Conservation (phyloP, 2,797 vertebrate genomes). For the Buceros bicornis region DNA sequence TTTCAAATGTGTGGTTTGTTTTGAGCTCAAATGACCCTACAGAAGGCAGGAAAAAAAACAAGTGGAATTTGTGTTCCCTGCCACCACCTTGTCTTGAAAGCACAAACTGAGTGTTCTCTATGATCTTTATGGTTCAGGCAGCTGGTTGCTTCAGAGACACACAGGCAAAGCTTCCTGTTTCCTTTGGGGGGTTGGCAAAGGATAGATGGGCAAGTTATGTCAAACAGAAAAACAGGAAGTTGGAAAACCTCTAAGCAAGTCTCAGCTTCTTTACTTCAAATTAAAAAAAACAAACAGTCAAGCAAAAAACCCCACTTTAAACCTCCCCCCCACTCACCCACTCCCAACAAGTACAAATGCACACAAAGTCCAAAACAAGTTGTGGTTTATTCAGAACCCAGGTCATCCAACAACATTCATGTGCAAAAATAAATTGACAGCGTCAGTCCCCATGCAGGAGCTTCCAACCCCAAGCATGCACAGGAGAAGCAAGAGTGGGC, state of each 20-base stretch:
- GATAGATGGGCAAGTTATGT: constrained; percentile 24
- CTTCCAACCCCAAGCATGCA: constrained; percentile 62
- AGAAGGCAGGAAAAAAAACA: not conserved
- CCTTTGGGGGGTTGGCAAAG: constrained; percentile 48
- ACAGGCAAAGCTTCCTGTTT: constrained; percentile 56
- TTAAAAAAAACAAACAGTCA: not conserved
- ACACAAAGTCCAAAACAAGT: constrained; percentile 32
- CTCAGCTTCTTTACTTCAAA: constrained; percentile 61
- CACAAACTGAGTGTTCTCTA: not conserved
- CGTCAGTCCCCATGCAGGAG: constrained; percentile 65
- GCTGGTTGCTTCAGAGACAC: constrained; percentile 51
- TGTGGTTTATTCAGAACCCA: constrained; percentile 27
- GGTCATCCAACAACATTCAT: constrained; percentile 4
- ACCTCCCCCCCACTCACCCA: not conserved
- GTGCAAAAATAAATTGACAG: constrained; percentile 47
- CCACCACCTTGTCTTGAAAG: not conserved
- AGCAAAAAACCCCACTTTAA: not conserved
- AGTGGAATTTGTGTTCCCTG: not conserved
- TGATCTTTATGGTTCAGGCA: constrained; percentile 41
- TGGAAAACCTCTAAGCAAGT: constrained; percentile 75
- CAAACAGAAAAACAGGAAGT: constrained; percentile 67
- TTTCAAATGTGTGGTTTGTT: not conserved
- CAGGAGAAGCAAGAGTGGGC: constrained; percentile 34
- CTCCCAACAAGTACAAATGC: constrained; percentile 22
- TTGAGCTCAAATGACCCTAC: not conserved